A percentile compares a stretch with the other conserved stretches of the same genome.
These are phyloP conservation scores for Pelosia muscerda DNA, from an alignment of 2,888 invertebrate genomes.

Conservation along the genomic window DNA sequence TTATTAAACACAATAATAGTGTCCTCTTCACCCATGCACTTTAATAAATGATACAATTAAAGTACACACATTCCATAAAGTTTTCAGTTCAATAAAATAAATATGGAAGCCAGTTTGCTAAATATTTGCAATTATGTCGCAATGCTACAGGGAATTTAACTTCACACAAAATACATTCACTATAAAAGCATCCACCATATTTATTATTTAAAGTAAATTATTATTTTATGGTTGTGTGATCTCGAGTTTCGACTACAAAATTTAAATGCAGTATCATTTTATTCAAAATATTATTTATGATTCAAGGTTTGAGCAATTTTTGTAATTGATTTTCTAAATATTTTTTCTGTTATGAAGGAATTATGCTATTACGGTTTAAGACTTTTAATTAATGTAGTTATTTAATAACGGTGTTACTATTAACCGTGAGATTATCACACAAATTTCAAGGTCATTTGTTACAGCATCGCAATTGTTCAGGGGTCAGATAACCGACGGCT, in stretches of 20 bases:
- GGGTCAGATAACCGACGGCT: too few species aligned
- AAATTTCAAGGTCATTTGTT: too few species aligned
- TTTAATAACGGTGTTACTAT: too few species aligned
- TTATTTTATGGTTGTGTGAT: slow-evolving; percentile 13
- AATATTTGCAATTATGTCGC: slow-evolving; percentile 25
- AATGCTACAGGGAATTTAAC: slow-evolving; percentile 22
- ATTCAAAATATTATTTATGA: too few species aligned
- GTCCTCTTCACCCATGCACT: slow-evolving; percentile 6
- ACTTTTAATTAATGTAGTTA: neutral
- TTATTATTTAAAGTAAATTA: slow-evolving; percentile 21
- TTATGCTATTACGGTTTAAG: neutral
- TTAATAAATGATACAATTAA: slow-evolving; percentile 15
- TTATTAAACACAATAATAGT: slow-evolving; percentile 3
- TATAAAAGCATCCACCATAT: slow-evolving; percentile 11
- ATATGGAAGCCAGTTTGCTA: slow-evolving; percentile 14
- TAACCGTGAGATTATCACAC: too few species aligned
- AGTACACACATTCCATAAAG: slow-evolving; percentile 13
- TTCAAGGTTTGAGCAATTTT: neutral
- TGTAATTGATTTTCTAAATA: neutral
- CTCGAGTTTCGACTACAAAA: neutral
- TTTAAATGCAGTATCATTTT: neutral
- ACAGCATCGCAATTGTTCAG: too few species aligned
- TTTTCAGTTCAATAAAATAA: slow-evolving; percentile 20
- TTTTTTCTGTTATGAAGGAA: neutral
- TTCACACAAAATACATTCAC: slow-evolving; percentile 17